Conservation (phyloP, 2,888 invertebrate species). For the Beris chalybata region DNA sequence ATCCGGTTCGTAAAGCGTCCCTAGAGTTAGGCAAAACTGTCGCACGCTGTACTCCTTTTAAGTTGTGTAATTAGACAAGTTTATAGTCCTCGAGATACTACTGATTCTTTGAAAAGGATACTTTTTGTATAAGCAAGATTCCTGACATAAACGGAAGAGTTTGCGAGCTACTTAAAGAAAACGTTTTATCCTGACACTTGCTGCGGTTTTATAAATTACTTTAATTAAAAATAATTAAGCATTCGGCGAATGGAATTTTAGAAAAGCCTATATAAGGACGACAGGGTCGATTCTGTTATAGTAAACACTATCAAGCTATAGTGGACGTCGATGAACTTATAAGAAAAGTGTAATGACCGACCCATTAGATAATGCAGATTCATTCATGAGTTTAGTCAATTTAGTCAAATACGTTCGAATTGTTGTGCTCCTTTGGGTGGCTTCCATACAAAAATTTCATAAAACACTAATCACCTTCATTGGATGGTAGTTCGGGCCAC, state of each 20-base stretch:
- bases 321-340: too few relatives aligned
- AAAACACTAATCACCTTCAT: too few relatives aligned
- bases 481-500: too few relatives aligned
- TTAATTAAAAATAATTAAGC: conserved; percentile 35
- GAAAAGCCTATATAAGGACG: neutral
- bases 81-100: neutral
- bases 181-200: conserved; percentile 27
- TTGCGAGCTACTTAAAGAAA: neutral
- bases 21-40: neutral
- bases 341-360: too few relatives aligned
- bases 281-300: too few relatives aligned
- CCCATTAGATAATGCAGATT: too few relatives aligned
- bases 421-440: too few relatives aligned
- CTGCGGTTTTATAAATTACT: conserved; percentile 35
- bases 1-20: neutral
- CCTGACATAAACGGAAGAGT: neutral
- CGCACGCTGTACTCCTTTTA: neutral
- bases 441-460: too few relatives aligned
- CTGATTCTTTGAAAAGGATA: neutral
- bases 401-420: too few relatives aligned
- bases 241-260: conserved; percentile 30
- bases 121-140: neutral
- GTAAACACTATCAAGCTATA: too few relatives aligned
- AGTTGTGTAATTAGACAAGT: neutral
- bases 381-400: too few relatives aligned